Evolutionary conservation across 2,888 invertebrate genomes (phyloP), one percentile per base, ranked within the genome.

Genomic region (Xestia xanthographa): DNA sequence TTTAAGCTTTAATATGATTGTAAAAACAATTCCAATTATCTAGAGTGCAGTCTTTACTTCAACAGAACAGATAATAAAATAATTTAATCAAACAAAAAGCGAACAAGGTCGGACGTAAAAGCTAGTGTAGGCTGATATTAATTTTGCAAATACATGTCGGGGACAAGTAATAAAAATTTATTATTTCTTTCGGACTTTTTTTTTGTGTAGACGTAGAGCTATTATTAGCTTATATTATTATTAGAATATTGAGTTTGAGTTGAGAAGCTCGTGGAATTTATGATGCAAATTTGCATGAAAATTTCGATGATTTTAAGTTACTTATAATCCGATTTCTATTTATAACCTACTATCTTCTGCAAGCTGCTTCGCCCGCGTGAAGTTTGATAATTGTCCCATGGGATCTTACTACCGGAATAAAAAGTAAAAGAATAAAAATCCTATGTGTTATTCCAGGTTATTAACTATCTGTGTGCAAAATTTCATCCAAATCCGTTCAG

Each of bases 31-130:
- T 48, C n/a, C 17, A 43, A 78, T 77, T 43, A 75, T 34, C n/a
- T 48, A 43, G 48, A 77, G 41, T 43, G 26, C 41, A 26, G 17
- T 34, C 26, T 17, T 58, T 58, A 77, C 22, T 56, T 70, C 22
- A 69, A 56, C 60, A 20, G 34, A 66, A 45, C n/a, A 34, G 56
- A 77, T 60, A 75, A 45, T 77, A 69, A 60, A 66, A 70, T 83
- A n/a, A 80, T 79, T 66, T 62, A 70, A 80, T 78, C n/a, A 78
- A 56, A 79, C 34, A 70, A 63, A 80, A 70, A 48, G 66, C 65
- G 34, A 50, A 41, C 34, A 50, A 70, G 66, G 66, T 70, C 60
- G 14, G 20, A 29, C 41, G 22, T 50, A 22, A 45, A 65, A 1
- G 26, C 43, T 76, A 76, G 58, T 69, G 26, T 14, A 53, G 20